Conservation (phyloP, 1,140 invertebrate species). For the Diploscapter pachys region DNA sequence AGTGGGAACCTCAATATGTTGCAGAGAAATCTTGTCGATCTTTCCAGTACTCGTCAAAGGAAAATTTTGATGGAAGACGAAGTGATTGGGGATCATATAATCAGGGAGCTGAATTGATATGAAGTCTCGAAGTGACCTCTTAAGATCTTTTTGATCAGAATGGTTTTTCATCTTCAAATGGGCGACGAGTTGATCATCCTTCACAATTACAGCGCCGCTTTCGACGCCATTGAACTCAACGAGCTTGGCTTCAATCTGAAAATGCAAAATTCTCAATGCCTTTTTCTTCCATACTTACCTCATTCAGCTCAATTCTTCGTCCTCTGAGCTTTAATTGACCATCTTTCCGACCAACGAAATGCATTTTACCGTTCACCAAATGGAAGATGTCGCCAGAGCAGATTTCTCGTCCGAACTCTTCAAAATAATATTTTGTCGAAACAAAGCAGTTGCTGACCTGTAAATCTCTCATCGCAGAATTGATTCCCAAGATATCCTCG, state of each 20-base stretch:
- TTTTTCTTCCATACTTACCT: neutral
- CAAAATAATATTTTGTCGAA: slow-evolving; percentile 7
- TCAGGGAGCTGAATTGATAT: slow-evolving; percentile 2
- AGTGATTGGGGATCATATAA: slow-evolving; percentile 28
- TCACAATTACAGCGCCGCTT: neutral
- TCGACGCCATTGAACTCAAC: neutral
- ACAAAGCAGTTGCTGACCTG: slow-evolving; percentile 8
- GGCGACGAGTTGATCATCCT: neutral
- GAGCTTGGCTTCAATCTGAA: slow-evolving; percentile 17
- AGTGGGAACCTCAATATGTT: no score
- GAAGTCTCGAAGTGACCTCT: slow-evolving; percentile 1
- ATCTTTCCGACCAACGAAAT: slow-evolving; percentile 33
- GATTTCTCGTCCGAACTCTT: slow-evolving; percentile 31
- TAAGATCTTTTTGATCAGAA: neutral
- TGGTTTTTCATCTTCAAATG: neutral
- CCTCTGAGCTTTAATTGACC: slow-evolving; percentile 14
- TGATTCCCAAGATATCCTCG: slow-evolving; percentile 22
- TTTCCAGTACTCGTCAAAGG: slow-evolving; percentile 37
- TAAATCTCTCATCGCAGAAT: slow-evolving; percentile 3
- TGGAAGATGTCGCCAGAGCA: slow-evolving; percentile 13
- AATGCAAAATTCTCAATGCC: neutral
- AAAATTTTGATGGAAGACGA: slow-evolving; percentile 14
- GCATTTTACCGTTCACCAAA: slow-evolving; percentile 11
- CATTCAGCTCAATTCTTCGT: slow-evolving; percentile 24
- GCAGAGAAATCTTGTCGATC: slow-evolving; percentile 20